These are phyloP conservation scores for Palythoa grandis DNA, from an alignment of 92 coral and sea anemone genomes.

Conservation along the genomic window DNA sequence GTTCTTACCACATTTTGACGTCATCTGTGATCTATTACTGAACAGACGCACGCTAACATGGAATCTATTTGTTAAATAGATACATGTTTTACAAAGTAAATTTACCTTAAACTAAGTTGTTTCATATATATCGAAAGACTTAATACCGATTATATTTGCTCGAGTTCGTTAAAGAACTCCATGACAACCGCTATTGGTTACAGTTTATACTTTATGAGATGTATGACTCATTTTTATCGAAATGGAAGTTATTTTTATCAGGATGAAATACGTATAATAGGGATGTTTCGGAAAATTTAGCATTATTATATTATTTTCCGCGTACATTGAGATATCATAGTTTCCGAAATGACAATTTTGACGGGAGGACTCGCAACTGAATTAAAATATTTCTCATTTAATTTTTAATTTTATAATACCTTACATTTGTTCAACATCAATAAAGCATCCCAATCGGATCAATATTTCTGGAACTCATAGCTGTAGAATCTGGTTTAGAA, in stretches of 20 bases:
- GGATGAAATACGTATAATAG: neutral
- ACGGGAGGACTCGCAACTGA: neutral
- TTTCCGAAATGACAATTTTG: neutral
- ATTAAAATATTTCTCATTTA: neutral
- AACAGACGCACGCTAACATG: no score
- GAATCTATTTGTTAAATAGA: no score
- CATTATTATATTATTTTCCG: neutral
- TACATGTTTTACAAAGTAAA: no score
- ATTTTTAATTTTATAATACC: neutral
- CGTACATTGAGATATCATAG: neutral
- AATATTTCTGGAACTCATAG: neutral
- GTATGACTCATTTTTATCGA: neutral
- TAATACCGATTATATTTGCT: no score
- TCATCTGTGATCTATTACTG: no score
- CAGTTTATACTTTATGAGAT: neutral
- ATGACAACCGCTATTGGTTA: no score
- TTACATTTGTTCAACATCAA: neutral
- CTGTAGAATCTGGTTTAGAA: neutral
- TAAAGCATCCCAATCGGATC: neutral
- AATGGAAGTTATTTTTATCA: neutral
- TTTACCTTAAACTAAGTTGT: no score
- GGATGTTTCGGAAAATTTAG: constrained; percentile 4
- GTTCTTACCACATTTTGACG: no score
- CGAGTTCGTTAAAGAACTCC: no score
- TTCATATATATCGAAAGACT: no score